Base-by-base conservation (phyloP, 2,888 invertebrate genomes). In the Pheosia gnoma region DNA sequence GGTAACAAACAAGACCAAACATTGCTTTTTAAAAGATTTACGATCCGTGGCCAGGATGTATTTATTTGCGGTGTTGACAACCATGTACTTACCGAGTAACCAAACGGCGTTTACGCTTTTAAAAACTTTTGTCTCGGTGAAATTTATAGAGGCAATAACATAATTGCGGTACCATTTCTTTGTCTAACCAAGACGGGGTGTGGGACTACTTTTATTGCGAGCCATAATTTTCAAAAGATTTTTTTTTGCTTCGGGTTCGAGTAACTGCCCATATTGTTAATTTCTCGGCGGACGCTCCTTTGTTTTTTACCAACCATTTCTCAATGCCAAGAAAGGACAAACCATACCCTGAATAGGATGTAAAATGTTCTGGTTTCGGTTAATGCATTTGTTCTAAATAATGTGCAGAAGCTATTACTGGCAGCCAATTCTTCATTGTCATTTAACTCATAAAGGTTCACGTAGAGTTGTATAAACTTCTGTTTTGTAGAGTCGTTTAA, bases 31-130 rank as follows among this genome's bases (percentile, higher is more conserved):
- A 72, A 45, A 78, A 77, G 78, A 84, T 87, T 84, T 83, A 86
- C 75, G 73, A 77, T 71, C 69, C 65, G 65, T 69, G 75, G 77
- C 75, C 70, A 69, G 74, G 75, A 79, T 74, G 69, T 72, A 68
- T 83, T 84, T 81, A 85, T 83, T 85, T 88, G 87, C 78, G 86
- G 89, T 83, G 87, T 83, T 87, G 90, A 89, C 89, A 88, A 76
- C 84, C 81, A 78, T 86, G 83, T 25, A 25, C n/a, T n/a, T n/a
- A n/a, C 25, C 25, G 83, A 85, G 69, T 70, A 69, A 80, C 80
- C 77, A 78, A 81, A 75, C 77, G 74, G 60, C 61, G 68, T 76
- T 77, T 74, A 71, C 73, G 57, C 25, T 78, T 54, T 78, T 77
- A 66, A 83, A 83, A 85, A 80, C 82, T 78, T 82, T 88, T 87